Evolutionary conservation across 2,113 vertebrate genomes (phyloP).

Genomic region (Zosterops pallidus): DNA sequence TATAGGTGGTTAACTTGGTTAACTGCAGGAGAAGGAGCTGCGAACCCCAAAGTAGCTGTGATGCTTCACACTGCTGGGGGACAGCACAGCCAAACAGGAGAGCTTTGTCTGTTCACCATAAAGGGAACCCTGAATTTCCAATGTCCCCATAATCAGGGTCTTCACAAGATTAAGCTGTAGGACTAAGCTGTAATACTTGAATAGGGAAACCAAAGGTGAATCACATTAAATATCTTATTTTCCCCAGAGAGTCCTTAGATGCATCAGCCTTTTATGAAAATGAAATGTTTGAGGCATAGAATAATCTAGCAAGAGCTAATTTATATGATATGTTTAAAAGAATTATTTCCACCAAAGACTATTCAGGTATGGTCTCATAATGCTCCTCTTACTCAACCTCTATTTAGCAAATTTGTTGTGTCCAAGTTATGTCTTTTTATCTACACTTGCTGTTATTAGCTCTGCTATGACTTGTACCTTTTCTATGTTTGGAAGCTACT

Average conservation of each 20-base stretch:
- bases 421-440: background rate
- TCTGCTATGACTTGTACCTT: background rate
- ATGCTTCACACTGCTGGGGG: background rate
- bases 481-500: constrained; percentile 1
- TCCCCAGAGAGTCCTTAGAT: background rate
- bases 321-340: background rate
- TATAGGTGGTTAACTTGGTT: background rate
- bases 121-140: background rate
- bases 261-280: background rate
- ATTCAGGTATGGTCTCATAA: background rate
- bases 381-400: background rate
- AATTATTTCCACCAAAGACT: background rate
- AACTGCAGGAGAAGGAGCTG: background rate
- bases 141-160: background rate
- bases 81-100: background rate
- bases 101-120: background rate
- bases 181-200: background rate
- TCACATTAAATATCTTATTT: background rate
- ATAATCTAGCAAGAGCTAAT: background rate
- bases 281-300: background rate
- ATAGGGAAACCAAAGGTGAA: background rate
- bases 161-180: background rate
- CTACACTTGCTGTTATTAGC: background rate
- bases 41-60: background rate
- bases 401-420: background rate